phyloP scores from a whole-genome alignment of 2,888 invertebrate species.

The Pristionchus exspectatus region DNA sequence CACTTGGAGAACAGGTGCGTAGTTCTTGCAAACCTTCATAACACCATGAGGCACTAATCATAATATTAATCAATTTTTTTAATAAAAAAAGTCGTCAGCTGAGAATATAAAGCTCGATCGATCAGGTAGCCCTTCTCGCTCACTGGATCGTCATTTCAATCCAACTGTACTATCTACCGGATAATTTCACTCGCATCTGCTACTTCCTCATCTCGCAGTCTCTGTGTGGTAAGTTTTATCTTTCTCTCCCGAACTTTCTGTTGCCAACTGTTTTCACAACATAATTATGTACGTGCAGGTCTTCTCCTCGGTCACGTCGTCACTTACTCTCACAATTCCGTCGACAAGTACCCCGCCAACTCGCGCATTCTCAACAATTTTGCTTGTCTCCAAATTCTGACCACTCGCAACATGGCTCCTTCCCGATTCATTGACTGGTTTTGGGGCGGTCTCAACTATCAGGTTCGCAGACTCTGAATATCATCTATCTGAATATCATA shows the following conservation, averaged over 20 bases:
- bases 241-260: neutral
- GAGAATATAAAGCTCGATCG: neutral
- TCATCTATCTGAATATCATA: too few relatives aligned
- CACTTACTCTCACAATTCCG: conserved; percentile 78
- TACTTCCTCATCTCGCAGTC: conserved; percentile 76
- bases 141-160: conserved; percentile 76
- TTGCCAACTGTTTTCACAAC: neutral
- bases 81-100: neutral
- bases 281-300: conserved; percentile 57
- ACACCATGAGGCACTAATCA: neutral
- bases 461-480: conserved; percentile 58
- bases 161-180: conserved; percentile 74
- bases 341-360: conserved; percentile 77
- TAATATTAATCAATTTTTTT: neutral
- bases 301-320: conserved; percentile 75
- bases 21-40: neutral
- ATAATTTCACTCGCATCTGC: conserved; percentile 62
- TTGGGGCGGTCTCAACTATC: conserved; percentile 78
- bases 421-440: conserved; percentile 77
- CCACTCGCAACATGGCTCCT: conserved; percentile 77
- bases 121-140: conserved; percentile 63
- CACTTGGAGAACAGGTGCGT: conserved; percentile 52
- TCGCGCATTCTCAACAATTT: conserved; percentile 77
- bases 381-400: conserved; percentile 76
- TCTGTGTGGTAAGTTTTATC: conserved; percentile 4